Base-by-base conservation (phyloP, 2,113 vertebrate species). In the Suricata suricatta region DNA sequence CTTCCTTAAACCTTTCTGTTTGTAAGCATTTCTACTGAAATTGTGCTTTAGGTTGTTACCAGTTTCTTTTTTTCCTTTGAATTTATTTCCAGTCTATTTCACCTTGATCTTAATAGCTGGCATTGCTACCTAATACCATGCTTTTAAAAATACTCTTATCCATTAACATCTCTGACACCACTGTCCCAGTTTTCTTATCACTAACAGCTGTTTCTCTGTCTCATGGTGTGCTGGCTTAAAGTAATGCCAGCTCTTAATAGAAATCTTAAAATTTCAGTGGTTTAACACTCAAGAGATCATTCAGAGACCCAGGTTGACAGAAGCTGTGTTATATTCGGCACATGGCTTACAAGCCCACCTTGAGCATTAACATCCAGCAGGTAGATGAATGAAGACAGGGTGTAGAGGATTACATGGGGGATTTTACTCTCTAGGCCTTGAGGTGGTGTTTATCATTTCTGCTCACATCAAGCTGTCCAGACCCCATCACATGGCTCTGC, bases 221-320 rank as follows among this genome's bases (percentile, higher is more conserved):
- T 93, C 1, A 57, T 13, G 93, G 29, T 80, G 31, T 71, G 35
- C 60, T 76, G 15, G 15, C 63, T 85, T 94, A 72, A 85, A 94
- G 50, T 93, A 68, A 72, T 91, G 64, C 14, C 47, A 86, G 35
- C 11, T 83, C 74, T 91, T 35, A 89, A 69, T 52, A 90, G 35
- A 95, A 82, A 90, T 57, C n/a, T 94, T 87, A 86, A 57, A 47
- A 63, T 91, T n/a, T 88, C 3, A 47, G 54, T 95, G 41, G 14
- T 44, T 89, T 89, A 83, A 72, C 13, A 68, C 44, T 95, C 3
- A 66, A 57, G 29, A 92, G 85, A 79, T 94, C 38, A 54, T 93
- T 80, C 60, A 76, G 33, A 25, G n/a, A 63, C 41, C 63, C 29
- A 85, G 12, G 52, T 25, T 91, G 76, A 91, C 41, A 89, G 57